Percentiles rank a stretch among this genome's conserved stretches.
Evolutionary conservation across 2,888 invertebrate species (phyloP).

Genomic region (Leucoma salicis): DNA sequence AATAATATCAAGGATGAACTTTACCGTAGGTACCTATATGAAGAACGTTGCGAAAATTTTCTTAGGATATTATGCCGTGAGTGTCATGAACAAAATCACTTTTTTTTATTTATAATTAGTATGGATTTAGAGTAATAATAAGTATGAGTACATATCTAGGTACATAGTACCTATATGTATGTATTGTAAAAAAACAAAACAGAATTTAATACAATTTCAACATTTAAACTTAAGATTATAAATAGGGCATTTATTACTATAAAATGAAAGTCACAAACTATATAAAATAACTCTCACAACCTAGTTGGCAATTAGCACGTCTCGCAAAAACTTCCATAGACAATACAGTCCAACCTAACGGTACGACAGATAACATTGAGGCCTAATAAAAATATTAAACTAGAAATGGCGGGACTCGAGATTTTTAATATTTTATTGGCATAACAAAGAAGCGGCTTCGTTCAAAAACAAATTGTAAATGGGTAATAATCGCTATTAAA

Average conservation of each 20-base stretch:
- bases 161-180: no score
- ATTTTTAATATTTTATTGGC: conserved; percentile 50
- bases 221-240: background rate
- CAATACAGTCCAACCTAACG: conserved; percentile 37
- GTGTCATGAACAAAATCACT: no score
- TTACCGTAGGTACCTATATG: no score
- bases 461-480: conserved; percentile 57
- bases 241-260: background rate
- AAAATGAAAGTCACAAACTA: background rate
- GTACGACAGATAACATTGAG: conserved; percentile 38
- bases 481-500: conserved; percentile 54
- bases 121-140: no score
- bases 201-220: no score
- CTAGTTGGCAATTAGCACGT: background rate
- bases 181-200: no score
- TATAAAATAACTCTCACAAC: no score
- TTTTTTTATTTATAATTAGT: no score
- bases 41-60: no score
- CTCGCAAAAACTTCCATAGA: conserved; percentile 13
- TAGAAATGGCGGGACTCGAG: conserved; percentile 27
- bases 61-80: no score
- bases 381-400: conserved; percentile 48
- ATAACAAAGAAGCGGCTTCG: conserved; percentile 48
- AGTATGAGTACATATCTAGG: no score
- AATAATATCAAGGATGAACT: no score